A percentile compares a stretch with the other conserved stretches of the same genome.
These are phyloP conservation scores for Smutsia gigantea DNA, from an alignment of 2,797 vertebrate species.

Conservation along the genomic window DNA sequence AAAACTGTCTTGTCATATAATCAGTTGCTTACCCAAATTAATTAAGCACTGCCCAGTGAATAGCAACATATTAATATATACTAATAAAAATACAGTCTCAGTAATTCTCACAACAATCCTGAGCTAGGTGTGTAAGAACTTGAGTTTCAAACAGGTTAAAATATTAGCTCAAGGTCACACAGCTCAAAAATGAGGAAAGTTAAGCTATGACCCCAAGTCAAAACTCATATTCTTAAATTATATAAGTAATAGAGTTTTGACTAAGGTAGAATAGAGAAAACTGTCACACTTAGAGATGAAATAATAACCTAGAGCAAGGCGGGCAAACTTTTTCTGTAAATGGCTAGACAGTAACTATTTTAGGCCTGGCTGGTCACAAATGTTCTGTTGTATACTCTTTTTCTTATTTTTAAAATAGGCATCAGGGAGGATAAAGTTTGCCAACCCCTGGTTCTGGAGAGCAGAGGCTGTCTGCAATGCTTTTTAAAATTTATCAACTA, in stretches of 20 bases:
- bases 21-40: neutral
- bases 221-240: neutral
- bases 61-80: neutral
- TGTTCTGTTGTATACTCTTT: neutral
- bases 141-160: slow-evolving; percentile 18
- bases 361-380: neutral
- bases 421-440: neutral
- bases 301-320: neutral
- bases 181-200: neutral
- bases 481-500: slow-evolving; percentile 12
- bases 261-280: neutral
- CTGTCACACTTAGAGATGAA: neutral
- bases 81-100: neutral
- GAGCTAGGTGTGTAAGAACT: neutral
- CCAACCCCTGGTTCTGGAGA: neutral
- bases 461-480: neutral
- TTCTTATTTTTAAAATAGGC: neutral
- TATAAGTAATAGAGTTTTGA: neutral
- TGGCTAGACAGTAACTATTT: neutral
- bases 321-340: neutral
- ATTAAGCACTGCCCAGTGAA: neutral
- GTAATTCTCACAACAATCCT: slow-evolving; percentile 24
- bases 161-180: neutral
- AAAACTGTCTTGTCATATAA: neutral
- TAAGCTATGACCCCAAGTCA: neutral